Evolutionary conservation across 2,113 vertebrate genomes (phyloP).

Genomic region (Otocyon megalotis): DNA sequence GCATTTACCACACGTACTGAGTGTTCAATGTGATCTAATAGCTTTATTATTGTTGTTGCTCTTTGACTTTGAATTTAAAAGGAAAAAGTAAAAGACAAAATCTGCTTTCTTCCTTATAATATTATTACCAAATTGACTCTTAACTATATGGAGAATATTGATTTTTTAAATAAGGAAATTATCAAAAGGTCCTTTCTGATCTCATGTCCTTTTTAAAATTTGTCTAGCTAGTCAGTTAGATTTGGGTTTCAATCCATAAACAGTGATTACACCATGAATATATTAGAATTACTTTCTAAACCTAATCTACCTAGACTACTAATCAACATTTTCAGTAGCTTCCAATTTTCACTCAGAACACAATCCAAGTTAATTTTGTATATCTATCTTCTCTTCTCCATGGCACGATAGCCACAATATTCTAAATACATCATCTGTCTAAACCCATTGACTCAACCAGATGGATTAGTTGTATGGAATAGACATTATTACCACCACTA

Average conservation of each 20-base stretch:
- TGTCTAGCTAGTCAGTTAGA: background rate
- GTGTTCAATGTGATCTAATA: background rate
- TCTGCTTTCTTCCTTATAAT: background rate
- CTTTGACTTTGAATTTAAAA: background rate
- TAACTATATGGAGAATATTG: background rate
- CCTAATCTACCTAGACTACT: background rate
- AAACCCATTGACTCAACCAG: background rate
- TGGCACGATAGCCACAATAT: background rate
- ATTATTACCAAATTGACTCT: background rate
- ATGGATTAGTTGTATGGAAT: background rate
- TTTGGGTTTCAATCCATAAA: background rate
- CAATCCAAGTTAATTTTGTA: background rate
- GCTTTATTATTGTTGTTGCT: background rate
- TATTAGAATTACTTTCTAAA: conserved; percentile 19
- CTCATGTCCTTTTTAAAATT: background rate
- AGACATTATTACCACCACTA: background rate
- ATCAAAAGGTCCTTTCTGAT: background rate
- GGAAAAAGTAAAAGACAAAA: background rate
- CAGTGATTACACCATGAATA: background rate
- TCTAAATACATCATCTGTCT: background rate
- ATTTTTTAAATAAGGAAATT: conserved; percentile 31
- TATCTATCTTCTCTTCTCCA: background rate
- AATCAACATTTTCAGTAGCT: background rate
- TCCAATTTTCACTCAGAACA: background rate
- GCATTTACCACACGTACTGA: background rate